These are phyloP conservation scores for Elaphurus davidianus DNA, from an alignment of 2,113 vertebrate genomes.

Conservation along the genomic window DNA sequence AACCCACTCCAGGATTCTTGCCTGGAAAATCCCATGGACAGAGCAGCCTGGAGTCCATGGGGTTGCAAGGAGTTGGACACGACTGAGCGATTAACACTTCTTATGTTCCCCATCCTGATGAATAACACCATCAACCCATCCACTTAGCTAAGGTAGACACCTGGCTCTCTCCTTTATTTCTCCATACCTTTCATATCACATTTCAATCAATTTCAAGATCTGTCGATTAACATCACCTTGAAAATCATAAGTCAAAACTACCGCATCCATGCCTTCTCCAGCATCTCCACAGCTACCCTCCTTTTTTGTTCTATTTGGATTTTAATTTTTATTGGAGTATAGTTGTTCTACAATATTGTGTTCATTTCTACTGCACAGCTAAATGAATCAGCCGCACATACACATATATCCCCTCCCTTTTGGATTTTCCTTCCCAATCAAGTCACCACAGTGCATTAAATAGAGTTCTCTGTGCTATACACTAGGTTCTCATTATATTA, in stretches of 20 bases:
- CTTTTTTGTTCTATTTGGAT: background rate
- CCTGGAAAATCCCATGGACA: background rate
- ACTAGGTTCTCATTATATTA: background rate
- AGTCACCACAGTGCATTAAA: background rate
- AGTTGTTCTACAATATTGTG: background rate
- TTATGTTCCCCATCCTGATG: background rate
- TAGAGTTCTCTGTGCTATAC: background rate
- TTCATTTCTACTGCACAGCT: background rate
- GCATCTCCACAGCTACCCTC: background rate
- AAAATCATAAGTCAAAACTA: background rate
- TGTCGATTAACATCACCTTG: background rate
- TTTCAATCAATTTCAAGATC: background rate
- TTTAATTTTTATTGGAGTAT: background rate
- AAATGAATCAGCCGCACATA: background rate
- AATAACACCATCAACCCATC: background rate
- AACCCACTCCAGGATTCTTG: background rate
- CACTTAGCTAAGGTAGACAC: background rate
- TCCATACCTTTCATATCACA: background rate
- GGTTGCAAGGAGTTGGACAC: background rate
- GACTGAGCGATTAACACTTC: background rate
- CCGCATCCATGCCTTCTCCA: background rate
- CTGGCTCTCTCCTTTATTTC: background rate
- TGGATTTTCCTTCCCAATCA: background rate
- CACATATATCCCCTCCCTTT: background rate
- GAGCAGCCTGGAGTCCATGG: background rate